phyloP scores from a whole-genome alignment of 1,140 invertebrate species.

The Bradysia coprophila region DNA sequence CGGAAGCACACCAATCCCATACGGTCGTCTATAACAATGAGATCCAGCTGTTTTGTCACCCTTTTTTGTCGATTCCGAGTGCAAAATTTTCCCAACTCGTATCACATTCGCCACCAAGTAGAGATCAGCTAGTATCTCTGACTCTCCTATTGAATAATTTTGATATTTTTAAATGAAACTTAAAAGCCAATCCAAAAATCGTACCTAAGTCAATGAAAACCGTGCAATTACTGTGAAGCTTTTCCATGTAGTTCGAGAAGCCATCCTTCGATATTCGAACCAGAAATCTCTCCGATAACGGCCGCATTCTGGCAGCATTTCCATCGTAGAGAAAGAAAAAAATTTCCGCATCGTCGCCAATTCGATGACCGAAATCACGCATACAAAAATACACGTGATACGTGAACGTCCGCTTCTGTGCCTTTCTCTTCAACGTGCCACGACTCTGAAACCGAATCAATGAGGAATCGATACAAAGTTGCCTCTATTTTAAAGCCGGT shows the following conservation, averaged over 20 bases:
- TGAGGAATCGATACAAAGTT: too few relatives aligned
- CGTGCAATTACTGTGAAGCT: conserved; percentile 71
- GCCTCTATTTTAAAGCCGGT: too few relatives aligned
- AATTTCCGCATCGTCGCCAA: conserved; percentile 75
- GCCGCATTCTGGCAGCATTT: conserved; percentile 33
- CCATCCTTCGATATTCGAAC: conserved; percentile 76
- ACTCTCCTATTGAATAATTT: conserved; percentile 45
- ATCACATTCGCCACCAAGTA: conserved; percentile 78
- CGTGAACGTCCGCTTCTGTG: conserved; percentile 45
- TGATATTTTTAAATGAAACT: conserved; percentile 7
- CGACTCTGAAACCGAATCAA: conserved; percentile 29
- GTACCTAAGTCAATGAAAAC: conserved; percentile 51
- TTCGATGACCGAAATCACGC: conserved; percentile 68
- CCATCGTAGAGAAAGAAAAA: conserved; percentile 75
- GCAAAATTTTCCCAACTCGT: conserved; percentile 70
- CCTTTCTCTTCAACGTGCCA: conserved; percentile 48
- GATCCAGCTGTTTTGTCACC: conserved; percentile 23
- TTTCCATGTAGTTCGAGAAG: conserved; percentile 75
- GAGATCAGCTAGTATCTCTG: conserved; percentile 62
- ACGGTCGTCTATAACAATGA: conserved; percentile 41
- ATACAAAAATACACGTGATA: conserved; percentile 78
- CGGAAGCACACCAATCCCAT: conserved; percentile 64
- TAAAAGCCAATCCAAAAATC: not conserved
- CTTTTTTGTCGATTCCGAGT: conserved; percentile 54
- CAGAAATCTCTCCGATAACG: conserved; percentile 71